These are phyloP conservation scores for Chrysodeixis includens DNA, from an alignment of 2,888 invertebrate species.

Conservation along the genomic window DNA sequence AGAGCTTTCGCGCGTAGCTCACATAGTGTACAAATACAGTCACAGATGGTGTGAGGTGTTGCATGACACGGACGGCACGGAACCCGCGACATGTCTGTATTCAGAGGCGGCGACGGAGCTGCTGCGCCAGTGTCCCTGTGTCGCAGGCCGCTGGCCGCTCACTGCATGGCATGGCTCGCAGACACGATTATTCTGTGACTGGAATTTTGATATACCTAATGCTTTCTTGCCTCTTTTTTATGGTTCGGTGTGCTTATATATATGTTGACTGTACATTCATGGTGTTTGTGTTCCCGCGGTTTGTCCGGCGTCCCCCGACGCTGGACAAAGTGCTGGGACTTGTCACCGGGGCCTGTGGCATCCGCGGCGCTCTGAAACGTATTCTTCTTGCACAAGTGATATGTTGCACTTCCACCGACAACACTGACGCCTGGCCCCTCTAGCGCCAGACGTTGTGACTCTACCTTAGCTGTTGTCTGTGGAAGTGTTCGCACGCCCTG, in stretches of 20 bases:
- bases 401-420: constrained; percentile 26
- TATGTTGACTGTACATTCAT: constrained; percentile 68
- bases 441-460: neutral
- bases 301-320: constrained; percentile 21
- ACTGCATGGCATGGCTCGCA: constrained; percentile 76
- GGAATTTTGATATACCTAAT: constrained; percentile 85
- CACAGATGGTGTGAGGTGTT: constrained; percentile 73
- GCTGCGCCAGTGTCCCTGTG: constrained; percentile 11
- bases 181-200: constrained; percentile 79
- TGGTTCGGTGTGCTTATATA: constrained; percentile 87
- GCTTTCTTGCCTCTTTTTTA: constrained; percentile 85
- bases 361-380: constrained; percentile 64
- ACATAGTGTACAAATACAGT: constrained; percentile 80
- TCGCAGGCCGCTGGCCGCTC: constrained; percentile 49
- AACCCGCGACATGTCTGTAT: constrained; percentile 73
- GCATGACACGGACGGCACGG: constrained; percentile 68
- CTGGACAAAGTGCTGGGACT: constrained; percentile 39
- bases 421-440: neutral
- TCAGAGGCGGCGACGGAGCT: constrained; percentile 69
- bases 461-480: constrained; percentile 34
- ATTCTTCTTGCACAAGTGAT: constrained; percentile 13
- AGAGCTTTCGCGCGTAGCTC: constrained; percentile 80
- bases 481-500: constrained; percentile 19
- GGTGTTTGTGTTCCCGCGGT: constrained; percentile 39
- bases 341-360: constrained; percentile 41